Evolutionary conservation across 2,888 invertebrate species (phyloP).

Genomic region (Podotricha telesiphe): DNA sequence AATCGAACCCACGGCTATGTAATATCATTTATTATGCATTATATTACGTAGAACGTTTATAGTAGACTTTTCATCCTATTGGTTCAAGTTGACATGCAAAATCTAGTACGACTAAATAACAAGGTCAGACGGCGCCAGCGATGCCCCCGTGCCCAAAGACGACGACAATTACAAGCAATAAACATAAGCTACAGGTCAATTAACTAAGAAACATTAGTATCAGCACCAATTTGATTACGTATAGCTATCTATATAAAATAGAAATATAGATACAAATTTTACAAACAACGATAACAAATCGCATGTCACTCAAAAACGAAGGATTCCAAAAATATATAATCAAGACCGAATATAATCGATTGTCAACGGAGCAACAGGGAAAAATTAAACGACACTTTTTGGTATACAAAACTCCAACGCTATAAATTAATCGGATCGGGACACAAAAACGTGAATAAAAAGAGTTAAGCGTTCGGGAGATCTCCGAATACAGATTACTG

Average conservation of each 20-base stretch:
- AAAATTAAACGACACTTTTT: constrained; percentile 81
- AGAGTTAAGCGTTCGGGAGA: constrained; percentile 82
- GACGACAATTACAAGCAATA: constrained; percentile 37
- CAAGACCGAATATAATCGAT: constrained; percentile 74
- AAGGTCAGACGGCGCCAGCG: constrained; percentile 51
- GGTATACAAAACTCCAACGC: constrained; percentile 70
- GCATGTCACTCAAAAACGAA: constrained; percentile 14
- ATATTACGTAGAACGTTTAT: no score
- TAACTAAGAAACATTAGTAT: constrained; percentile 28
- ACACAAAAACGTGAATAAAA: constrained; percentile 74
- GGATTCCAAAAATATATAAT: constrained; percentile 53
- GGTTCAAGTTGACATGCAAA: neutral
- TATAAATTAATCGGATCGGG: constrained; percentile 70
- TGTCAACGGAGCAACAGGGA: constrained; percentile 68
- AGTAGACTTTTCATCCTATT: no score
- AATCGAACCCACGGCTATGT: no score
- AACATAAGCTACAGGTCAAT: constrained; percentile 36
- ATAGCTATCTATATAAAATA: neutral
- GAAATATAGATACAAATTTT: neutral
- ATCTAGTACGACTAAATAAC: constrained; percentile 44
- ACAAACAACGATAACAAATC: constrained; percentile 17
- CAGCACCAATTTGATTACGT: constrained; percentile 29
- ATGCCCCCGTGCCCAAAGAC: constrained; percentile 43
- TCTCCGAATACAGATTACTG: constrained; percentile 81
- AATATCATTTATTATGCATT: no score